phyloP scores from a whole-genome alignment of 2,888 invertebrate genomes.

The Xestia c-nigrum region DNA sequence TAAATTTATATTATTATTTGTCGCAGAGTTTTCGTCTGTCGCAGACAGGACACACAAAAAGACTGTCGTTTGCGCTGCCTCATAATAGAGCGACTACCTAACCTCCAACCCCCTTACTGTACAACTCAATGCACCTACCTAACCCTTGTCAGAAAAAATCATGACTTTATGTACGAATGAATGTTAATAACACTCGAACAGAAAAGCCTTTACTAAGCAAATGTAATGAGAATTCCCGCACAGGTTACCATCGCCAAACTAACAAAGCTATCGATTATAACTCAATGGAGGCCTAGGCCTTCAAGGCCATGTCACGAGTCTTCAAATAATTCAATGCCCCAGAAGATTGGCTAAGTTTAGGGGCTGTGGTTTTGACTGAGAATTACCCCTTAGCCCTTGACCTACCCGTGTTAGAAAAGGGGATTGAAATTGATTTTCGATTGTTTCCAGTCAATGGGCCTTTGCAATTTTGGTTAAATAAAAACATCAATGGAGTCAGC shows the following conservation, averaged over 20 bases:
- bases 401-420: conserved; percentile 26
- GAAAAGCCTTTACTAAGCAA: neutral
- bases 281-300: conserved; percentile 22
- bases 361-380: conserved; percentile 35
- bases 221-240: neutral
- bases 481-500: neutral
- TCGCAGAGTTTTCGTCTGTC: too few relatives aligned
- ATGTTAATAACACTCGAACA: neutral
- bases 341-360: conserved; percentile 44
- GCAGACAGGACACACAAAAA: too few relatives aligned
- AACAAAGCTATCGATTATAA: conserved; percentile 31
- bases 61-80: too few relatives aligned
- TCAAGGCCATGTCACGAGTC: conserved; percentile 23
- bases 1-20: too few relatives aligned
- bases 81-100: too few relatives aligned
- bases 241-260: conserved; percentile 5
- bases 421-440: conserved; percentile 43
- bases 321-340: conserved; percentile 35
- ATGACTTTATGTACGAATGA: too few relatives aligned
- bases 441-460: conserved; percentile 38
- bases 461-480: conserved; percentile 18
- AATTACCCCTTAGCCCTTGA: conserved; percentile 20
- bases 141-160: too few relatives aligned
- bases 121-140: too few relatives aligned
- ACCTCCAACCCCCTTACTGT: too few relatives aligned